Base-by-base conservation (phyloP, 2,113 vertebrate genomes). In the Epinephelus cyanopodus region DNA sequence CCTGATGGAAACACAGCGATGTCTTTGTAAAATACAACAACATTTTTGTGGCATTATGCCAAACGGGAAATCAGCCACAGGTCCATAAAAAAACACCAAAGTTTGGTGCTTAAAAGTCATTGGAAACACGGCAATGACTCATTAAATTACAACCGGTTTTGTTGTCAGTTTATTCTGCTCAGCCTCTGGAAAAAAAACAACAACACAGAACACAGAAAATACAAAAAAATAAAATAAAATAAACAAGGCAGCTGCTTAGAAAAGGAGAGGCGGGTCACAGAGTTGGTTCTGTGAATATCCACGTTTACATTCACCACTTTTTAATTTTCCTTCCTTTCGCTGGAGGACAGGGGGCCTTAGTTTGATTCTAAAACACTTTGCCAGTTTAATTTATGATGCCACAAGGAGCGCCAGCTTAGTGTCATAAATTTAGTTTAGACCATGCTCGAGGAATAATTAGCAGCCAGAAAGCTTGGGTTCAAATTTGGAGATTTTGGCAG, bases 371-470 rank as follows among this genome's bases (percentile, higher is more conserved):
- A 86, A 73, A 4, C 63, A 18, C 74, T 69, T 63, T 88, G 85
- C 79, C 80, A 50, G 74, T 82, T 86, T 84, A 75, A 87, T 93
- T 94, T 90, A 92, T 42, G 81, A 86, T 60, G 75, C 71, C 89
- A 84, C 84, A 12, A 86, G 84, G 74, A 58, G 89, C 52, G 81
- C 81, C 79, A 85, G 79, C 70, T 67, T 29, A 1, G 75, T 74
- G 89, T 86, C 86, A 82, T 93, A 91, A 89, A 91, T 92, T 70
- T 14, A 62, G 70, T 56, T 85, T 60, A 15, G 50, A 61, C 90
- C 61, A 29, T 56, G 77, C 83, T 82, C 47, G 0, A 81, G 58
- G 87, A 92, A 76, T 92, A 93, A 93, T 93, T 89, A 91, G 84
- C 84, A 74, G 85, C 75, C 90, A 78, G 79, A 87, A 79, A 14